phyloP scores from a whole-genome alignment of 2,113 vertebrate genomes.

The Dryoscopus gambensis region DNA sequence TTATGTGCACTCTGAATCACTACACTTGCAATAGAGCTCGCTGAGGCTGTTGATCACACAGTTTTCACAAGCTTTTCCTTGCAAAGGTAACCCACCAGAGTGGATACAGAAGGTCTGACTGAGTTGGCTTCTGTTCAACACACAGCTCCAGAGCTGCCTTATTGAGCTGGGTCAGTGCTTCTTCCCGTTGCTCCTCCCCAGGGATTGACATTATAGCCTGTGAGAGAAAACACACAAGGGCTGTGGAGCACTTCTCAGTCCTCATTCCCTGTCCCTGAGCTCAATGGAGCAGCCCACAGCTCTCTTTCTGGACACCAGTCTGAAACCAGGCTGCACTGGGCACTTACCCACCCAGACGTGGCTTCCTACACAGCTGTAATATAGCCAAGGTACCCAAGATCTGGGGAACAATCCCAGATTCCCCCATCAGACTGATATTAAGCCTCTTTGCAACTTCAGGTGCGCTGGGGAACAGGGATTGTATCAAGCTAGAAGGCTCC shows the following conservation, averaged over 20 bases:
- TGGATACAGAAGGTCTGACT: constrained; percentile 54
- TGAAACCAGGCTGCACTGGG: background rate
- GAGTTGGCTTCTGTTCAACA: constrained; percentile 27
- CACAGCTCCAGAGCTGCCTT: constrained; percentile 72
- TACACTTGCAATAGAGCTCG: background rate
- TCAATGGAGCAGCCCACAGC: background rate
- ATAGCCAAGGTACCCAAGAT: background rate
- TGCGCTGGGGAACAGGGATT: background rate
- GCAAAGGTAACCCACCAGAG: constrained; percentile 71
- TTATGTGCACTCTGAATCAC: background rate
- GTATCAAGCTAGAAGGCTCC: background rate
- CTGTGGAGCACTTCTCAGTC: background rate
- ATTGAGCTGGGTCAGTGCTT: constrained; percentile 74
- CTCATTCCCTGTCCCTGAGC: background rate
- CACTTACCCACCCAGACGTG: background rate
- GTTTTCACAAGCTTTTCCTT: background rate
- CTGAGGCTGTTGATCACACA: background rate
- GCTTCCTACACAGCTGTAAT: background rate
- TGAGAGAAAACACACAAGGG: background rate
- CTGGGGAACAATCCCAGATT: background rate
- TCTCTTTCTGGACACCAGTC: background rate
- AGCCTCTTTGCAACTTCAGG: background rate
- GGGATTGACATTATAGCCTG: constrained; percentile 75
- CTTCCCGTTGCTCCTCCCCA: constrained; percentile 63
- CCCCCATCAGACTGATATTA: background rate